Conservation (phyloP, 1,140 invertebrate genomes). For the Halotydeus destructor region DNA sequence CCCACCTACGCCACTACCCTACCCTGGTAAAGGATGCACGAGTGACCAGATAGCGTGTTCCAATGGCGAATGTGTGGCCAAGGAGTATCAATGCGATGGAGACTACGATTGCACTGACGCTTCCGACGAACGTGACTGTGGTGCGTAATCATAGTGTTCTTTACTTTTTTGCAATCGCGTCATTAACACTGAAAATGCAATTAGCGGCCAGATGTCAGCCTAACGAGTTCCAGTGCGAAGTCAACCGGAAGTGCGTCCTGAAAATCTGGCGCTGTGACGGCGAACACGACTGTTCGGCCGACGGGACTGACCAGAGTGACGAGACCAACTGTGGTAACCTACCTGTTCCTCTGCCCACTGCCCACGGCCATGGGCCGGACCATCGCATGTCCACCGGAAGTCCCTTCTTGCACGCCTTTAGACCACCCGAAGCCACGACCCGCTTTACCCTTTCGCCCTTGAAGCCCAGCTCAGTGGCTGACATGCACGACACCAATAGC, state of each 20-base stretch:
- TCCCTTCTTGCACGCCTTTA: too few relatives aligned
- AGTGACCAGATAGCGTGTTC: constrained; percentile 65
- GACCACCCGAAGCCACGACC: too few relatives aligned
- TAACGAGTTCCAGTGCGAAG: constrained; percentile 62
- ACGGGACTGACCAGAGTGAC: constrained; percentile 81
- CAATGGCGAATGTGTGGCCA: constrained; percentile 72
- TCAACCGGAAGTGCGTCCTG: constrained; percentile 64
- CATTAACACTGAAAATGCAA: too few relatives aligned
- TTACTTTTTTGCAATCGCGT: too few relatives aligned
- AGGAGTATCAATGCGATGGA: constrained; percentile 56
- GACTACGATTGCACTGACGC: constrained; percentile 54
- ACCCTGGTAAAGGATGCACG: constrained; percentile 41
- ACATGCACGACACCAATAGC: too few relatives aligned
- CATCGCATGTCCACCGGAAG: too few relatives aligned
- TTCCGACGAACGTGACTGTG: constrained; percentile 32
- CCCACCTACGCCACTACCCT: too few relatives aligned
- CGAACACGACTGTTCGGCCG: constrained; percentile 75
- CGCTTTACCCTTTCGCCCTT: too few relatives aligned
- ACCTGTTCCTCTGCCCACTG: too few relatives aligned
- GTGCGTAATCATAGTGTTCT: constrained; percentile 14
- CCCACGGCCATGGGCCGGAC: too few relatives aligned
- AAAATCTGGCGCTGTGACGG: constrained; percentile 81
- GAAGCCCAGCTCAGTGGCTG: too few relatives aligned
- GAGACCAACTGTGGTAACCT: constrained; percentile 69
- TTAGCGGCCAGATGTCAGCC: constrained; percentile 45